Conservation (phyloP, 2,113 vertebrate genomes). For the Synchiropus splendidus region DNA sequence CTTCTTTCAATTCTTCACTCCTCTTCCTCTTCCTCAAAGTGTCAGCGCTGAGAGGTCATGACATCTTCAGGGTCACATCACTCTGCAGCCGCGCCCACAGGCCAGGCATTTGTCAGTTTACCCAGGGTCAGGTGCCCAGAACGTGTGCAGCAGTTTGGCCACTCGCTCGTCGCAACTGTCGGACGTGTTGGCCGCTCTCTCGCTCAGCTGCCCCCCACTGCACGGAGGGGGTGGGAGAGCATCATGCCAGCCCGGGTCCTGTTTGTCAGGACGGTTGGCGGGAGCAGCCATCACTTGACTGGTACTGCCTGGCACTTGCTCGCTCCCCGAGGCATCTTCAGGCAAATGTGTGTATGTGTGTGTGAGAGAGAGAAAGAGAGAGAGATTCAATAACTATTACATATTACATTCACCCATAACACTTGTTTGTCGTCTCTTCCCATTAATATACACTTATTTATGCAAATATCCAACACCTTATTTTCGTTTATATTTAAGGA, state of each 20-base stretch:
- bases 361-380: conserved; percentile 6
- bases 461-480: too few relatives aligned
- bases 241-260: conserved; percentile 34
- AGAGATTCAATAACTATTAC: neutral
- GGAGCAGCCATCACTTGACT: conserved; percentile 32
- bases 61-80: too few relatives aligned
- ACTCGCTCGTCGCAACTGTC: conserved; percentile 58
- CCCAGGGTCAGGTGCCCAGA: conserved; percentile 52
- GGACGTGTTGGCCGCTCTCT: conserved; percentile 35
- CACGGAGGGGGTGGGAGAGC: conserved; percentile 6
- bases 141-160: conserved; percentile 41
- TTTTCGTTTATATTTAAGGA: too few relatives aligned
- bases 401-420: too few relatives aligned
- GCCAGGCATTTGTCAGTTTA: conserved; percentile 59
- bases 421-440: too few relatives aligned
- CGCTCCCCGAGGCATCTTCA: conserved; percentile 28
- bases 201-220: conserved; percentile 53
- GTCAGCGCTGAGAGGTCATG: too few relatives aligned
- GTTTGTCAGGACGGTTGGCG: conserved; percentile 41
- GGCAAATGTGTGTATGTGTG: conserved; percentile 14
- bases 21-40: too few relatives aligned
- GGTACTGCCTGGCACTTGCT: conserved; percentile 48
- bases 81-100: too few relatives aligned
- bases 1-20: neutral
- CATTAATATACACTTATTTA: too few relatives aligned